These are phyloP conservation scores for Styela plicata DNA, from an alignment of 23 tunicate genomes.

Conservation along the genomic window DNA sequence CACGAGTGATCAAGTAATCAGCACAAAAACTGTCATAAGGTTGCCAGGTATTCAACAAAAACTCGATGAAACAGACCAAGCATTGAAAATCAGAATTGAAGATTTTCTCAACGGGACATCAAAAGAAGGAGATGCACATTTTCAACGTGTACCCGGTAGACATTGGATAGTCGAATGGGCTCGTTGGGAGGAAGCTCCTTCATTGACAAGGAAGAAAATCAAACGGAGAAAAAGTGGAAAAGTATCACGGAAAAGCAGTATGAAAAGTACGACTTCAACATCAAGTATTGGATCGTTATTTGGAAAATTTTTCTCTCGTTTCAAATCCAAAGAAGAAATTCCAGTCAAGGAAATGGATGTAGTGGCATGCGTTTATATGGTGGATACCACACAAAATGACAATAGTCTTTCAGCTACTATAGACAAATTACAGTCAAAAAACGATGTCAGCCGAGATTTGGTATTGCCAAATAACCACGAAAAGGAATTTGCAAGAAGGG, in stretches of 20 bases:
- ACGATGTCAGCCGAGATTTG: background rate
- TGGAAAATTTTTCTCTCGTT: conserved; percentile 8
- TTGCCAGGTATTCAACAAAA: conserved; percentile 8
- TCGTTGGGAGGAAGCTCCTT: conserved; percentile 7
- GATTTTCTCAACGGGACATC: conserved; percentile 25
- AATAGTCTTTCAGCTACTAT: background rate
- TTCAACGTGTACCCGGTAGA: conserved; percentile 17
- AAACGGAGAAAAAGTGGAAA: conserved; percentile 7
- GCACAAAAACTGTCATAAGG: conserved; percentile 11
- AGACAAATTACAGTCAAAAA: background rate
- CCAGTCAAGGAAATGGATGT: conserved; percentile 4
- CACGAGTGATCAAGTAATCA: background rate
- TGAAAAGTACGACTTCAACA: conserved; percentile 17
- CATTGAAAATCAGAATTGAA: conserved; percentile 12
- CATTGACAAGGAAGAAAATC: background rate
- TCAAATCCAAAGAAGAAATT: background rate
- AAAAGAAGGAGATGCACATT: conserved; percentile 13
- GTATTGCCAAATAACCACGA: background rate
- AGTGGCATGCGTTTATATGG: conserved; percentile 22
- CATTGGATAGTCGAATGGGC: conserved; percentile 31
- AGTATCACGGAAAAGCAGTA: conserved; percentile 15
- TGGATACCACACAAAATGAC: background rate
- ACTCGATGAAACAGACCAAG: conserved; percentile 10
- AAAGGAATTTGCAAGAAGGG: background rate
- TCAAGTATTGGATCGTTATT: conserved; percentile 12